A percentile compares a stretch with the other conserved stretches of the same genome.
Evolutionary conservation across 2,888 invertebrate species (phyloP).

Genomic region (Diplazon laetatorius): DNA sequence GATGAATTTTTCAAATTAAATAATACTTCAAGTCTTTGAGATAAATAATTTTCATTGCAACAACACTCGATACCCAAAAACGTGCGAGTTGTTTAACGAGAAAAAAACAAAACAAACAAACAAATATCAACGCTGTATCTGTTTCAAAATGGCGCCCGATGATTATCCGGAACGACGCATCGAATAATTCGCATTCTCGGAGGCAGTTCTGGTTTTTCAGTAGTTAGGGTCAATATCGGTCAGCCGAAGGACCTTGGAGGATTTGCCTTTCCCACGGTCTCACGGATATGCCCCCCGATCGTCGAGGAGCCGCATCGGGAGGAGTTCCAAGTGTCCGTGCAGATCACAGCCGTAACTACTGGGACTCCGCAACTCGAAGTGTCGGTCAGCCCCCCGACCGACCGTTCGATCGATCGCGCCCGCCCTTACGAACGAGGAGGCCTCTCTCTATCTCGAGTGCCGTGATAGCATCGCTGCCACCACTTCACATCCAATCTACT

Average conservation of each 20-base stretch:
- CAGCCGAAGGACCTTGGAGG: background rate
- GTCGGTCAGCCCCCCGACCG: conserved; percentile 23
- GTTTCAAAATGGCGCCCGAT: too few relatives aligned
- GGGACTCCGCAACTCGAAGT: background rate
- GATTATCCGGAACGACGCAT: too few relatives aligned
- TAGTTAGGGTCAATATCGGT: background rate
- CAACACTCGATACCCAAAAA: too few relatives aligned
- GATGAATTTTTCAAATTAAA: too few relatives aligned
- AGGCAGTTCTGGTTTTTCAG: background rate
- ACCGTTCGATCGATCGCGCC: background rate
- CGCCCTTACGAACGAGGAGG: too few relatives aligned
- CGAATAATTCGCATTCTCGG: background rate
- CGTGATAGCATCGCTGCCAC: background rate
- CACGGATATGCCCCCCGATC: conserved; percentile 36
- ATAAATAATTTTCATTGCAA: too few relatives aligned
- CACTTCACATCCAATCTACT: conserved; percentile 13
- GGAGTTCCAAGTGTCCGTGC: conserved; percentile 38
- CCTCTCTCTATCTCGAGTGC: too few relatives aligned
- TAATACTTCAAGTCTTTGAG: too few relatives aligned
- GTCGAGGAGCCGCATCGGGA: too few relatives aligned
- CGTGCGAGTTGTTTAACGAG: too few relatives aligned
- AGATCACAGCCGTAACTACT: conserved; percentile 17
- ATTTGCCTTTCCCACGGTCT: background rate
- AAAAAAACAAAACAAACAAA: too few relatives aligned
- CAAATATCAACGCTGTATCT: too few relatives aligned